Evolutionary conservation across 2,797 vertebrate species (phyloP).

Genomic region (Halcyon chelicuti): DNA sequence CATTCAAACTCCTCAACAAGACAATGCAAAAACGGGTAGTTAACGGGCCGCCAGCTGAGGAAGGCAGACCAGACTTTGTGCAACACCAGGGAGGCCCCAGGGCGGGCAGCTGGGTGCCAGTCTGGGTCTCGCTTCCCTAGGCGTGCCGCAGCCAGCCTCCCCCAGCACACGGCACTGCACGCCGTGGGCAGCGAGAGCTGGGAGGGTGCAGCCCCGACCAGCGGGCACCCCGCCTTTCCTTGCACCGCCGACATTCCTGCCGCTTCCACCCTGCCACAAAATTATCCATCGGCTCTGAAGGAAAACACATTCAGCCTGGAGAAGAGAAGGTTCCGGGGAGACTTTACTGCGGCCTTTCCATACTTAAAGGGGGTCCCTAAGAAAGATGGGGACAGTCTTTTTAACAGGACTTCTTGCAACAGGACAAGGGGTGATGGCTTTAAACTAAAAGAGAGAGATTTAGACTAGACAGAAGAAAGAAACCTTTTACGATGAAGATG

Average conservation of each 20-base stretch:
- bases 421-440: background rate
- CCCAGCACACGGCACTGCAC: background rate
- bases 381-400: background rate
- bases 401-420: background rate
- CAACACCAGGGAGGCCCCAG: background rate
- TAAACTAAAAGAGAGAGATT: background rate
- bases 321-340: background rate
- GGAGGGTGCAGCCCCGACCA: accelerated
- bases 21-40: background rate
- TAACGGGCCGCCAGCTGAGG: background rate
- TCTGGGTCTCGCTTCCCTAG: background rate
- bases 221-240: accelerated
- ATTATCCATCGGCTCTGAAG: background rate
- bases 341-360: background rate
- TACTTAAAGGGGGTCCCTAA: background rate
- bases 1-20: constrained; percentile 1
- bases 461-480: background rate
- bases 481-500: background rate
- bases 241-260: accelerated
- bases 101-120: background rate
- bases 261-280: background rate
- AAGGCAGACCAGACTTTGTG: background rate
- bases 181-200: accelerated
- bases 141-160: background rate
- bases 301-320: background rate